Base-by-base conservation (phyloP, 1,140 invertebrate genomes). In the Oryzaephilus surinamensis region DNA sequence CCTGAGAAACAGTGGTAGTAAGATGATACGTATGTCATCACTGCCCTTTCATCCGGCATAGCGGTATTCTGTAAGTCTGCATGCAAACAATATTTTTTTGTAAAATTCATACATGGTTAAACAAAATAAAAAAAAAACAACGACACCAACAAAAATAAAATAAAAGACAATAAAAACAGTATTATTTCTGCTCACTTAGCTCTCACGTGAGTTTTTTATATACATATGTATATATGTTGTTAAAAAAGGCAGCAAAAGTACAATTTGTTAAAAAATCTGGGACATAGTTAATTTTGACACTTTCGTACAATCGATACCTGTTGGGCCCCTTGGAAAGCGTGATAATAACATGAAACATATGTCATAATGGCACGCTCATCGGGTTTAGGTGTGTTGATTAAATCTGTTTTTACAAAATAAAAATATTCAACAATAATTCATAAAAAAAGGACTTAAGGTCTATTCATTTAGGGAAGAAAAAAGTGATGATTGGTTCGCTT, bases 1-100 rank as follows among this genome's bases (percentile, higher is more conserved):
- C 94, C 94, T 70, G 92, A 93, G 78, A 99, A 99, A 70, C 92
- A 94, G 75, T 99, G 96, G 75, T 99, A 99, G 74, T 98, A 99
- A 39, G 93, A 96, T 15, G 95, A 98, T 42, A 99, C 93, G 71
- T 98, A 99, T 49, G 96, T 97, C 95, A 99, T 99, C 58, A 98
- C 92, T 47, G 93, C 95, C 61, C 94, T 74, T 74, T 99, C 96
- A 71, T 99, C 95, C 53, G 95, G 94, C 81, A 95, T 91, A 61
- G 89, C 90, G 52, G 89, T 95, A 71, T 91, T 94, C 68, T 89
- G 84, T 78, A 98, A 87, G 81, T 98, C 95, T 99, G 81, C 62
- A 74, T 60, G 61, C 58, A 61, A 57, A 51, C 48, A 57, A n/a
- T n/a, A n/a, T n/a, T n/a, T n/a, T n/a, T n/a, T n/a, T 45, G 40